Base-by-base conservation (phyloP, 2,888 invertebrate genomes). In the Mamestra brassicae region DNA sequence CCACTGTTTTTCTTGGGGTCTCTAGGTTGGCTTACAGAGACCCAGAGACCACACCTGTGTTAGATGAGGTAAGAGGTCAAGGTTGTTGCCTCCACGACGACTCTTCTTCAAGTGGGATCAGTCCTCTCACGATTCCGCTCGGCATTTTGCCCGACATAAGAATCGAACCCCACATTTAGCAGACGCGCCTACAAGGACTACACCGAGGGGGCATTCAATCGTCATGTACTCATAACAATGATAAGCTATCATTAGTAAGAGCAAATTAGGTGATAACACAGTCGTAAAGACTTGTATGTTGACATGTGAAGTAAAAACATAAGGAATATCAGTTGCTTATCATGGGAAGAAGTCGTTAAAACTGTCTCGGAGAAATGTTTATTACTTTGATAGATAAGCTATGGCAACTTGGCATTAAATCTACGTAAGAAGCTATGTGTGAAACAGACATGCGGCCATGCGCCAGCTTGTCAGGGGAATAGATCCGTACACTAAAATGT, bases 261-360 rank as follows among this genome's bases (percentile, higher is more conserved):
- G 66, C 84, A 63, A 78, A 80, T 78, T 83, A 83, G n/a, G 36
- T 38, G 57, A 78, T 83, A 67, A 55, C 10, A 66, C 66, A 52
- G 57, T 76, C 68, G 47, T 76, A 67, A 76, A 76, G 54, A 38
- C 11, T 17, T 45, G 15, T 26, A 63, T 68, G 65, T 71, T 83
- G 62, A 78, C 71, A 78, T 58, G 57, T 57, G 47, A 66, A 78
- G 52, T 52, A 79, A 71, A 66, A 78, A 78, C 79, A 78, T 47
- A 26, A 17, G 11, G 11, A 26, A 11, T 71, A 66, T 50, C 65
- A 57, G 13, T 13, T 26, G 26, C 45, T 83, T 79, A 80, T 83
- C 72, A 63, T 63, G 10, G 54, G 10, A 26, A 61, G 3, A 47
- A 71, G 66, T 79, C 80, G 55, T 80, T 66, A 83, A 71, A 57